A percentile compares a stretch with the other conserved stretches of the same genome.
Evolutionary conservation across 2,888 invertebrate species (phyloP).

Genomic region (Desoria tigrina): DNA sequence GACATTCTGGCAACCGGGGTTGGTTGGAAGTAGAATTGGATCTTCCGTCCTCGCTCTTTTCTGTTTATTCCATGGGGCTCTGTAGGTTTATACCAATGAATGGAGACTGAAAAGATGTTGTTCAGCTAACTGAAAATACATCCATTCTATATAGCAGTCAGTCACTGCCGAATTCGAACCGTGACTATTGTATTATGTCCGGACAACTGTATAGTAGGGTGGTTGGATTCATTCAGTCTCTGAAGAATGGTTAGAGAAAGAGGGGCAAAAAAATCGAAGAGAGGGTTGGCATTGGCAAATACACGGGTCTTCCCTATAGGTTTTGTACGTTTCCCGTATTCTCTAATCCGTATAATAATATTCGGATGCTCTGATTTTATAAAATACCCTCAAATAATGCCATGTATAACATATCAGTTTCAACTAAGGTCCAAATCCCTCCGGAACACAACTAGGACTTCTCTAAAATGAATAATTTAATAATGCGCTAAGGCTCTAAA

Average conservation of each 20-base stretch:
- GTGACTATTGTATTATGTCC: slow-evolving; percentile 9
- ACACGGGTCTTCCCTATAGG: neutral
- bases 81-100: neutral
- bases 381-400: neutral
- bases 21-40: neutral
- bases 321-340: neutral
- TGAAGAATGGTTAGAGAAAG: slow-evolving; percentile 17
- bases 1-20: neutral
- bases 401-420: neutral
- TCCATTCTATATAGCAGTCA: too few relatives aligned
- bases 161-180: slow-evolving; percentile 15
- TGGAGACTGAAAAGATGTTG: neutral
- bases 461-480: too few relatives aligned
- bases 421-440: too few relatives aligned
- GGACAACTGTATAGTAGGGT: slow-evolving; percentile 19
- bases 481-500: too few relatives aligned
- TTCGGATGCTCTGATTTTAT: neutral
- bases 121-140: neutral
- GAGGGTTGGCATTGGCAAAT: slow-evolving; percentile 36
- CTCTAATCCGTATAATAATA: neutral
- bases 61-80: neutral
- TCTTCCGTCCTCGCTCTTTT: neutral
- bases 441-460: too few relatives aligned
- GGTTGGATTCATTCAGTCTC: slow-evolving; percentile 7
- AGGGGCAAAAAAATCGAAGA: slow-evolving; percentile 46